Base-by-base conservation (phyloP, 2,113 vertebrate genomes). In the Bucco capensis region DNA sequence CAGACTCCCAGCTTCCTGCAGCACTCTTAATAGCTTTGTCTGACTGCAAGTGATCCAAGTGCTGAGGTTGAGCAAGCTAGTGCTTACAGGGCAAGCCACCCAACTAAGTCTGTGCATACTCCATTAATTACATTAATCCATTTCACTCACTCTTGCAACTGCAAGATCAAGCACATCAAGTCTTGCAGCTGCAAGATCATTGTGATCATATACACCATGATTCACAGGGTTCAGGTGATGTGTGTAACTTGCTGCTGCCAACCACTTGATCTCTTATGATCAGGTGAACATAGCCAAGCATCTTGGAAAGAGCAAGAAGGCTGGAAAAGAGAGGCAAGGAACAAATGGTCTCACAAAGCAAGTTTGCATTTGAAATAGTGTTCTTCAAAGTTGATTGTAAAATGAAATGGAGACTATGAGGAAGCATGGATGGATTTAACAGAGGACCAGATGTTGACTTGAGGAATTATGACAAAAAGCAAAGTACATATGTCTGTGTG, bases 391-490 rank as follows among this genome's bases (percentile, higher is more conserved):
- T 76, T 94, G 80, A 75, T 92, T 93, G 54, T 84, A 76, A 91
- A 89, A 91, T 67, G 74, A 92, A 93, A 81, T 88, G 66, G 72
- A 82, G 92, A 66, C 19, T 82, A 69, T 86, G 51, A 77, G 33
- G 80, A 92, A 83, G 70, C 35, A 33, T 64, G 84, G 64, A 89
- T 72, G 35, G 51, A 70, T 94, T 66, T 75, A 76, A 58, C 87
- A 88, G 92, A 1, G 0, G 91, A 95, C 92, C 96, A 97, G 96
- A 96, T 97, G 96, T 97, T 95, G 89, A 83, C 60, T 91, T 75
- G 87, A 93, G 90, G 89, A 92, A 92, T 50, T 40, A 80, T 94
- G 69, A 47, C 60, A 92, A 93, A 84, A 95, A 94, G 56, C 56
- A 51, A 95, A 95, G 94, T 81, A n/a, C 89, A 91, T 92, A 38